Evolutionary conservation across 2,113 vertebrate species (phyloP), one percentile per base, ranked within the genome.

Genomic region (Sorex araneus): DNA sequence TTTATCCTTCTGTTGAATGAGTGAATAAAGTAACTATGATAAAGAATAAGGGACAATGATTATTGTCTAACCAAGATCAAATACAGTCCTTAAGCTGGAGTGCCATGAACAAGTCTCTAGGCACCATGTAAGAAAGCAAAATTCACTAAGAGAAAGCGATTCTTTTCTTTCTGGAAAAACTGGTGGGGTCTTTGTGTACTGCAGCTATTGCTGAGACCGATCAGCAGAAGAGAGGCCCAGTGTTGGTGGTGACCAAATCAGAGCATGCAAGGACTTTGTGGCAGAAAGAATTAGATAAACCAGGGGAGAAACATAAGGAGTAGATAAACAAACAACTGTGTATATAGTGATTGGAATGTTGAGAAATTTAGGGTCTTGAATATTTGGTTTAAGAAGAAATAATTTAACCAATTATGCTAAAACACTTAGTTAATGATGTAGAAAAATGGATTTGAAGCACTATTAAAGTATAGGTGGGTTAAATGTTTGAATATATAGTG

Each of bases 401-500:
- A 86, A 57, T 74, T 89, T 73, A 91, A 64, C 43, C 85, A 89
- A 77, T n/a, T n/a, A 93, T 93, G 84, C 28, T 30, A 45, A 90
- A 50, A 88, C 21, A 84, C 36, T 84, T 91, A 32, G 73, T 67
- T 93, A 84, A 70, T 57, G 36, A 84, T 87, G 34, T 87, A 12
- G 73, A 67, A 70, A 86, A 85, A 73, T 19, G 18, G 28, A 75
- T 54, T 79, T 91, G 67, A 67, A 88, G 18, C 23, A 47, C 78
- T 87, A 73, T 74, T 87, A 67, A 93, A 87, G 87, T 74, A 34
- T 89, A 87, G 45, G 78, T 74, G 27, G 40, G 71, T 90, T 66
- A 71, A 90, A 93, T 93, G 78, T 71, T 93, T 93, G 87, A 82
- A 63, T 54, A 82, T 87, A 67, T 76, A 40, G 87, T 81, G 63